Percentiles rank a stretch among this genome's conserved stretches.
Conservation (phyloP, 2,113 vertebrate genomes). For the Sialia sialis region DNA sequence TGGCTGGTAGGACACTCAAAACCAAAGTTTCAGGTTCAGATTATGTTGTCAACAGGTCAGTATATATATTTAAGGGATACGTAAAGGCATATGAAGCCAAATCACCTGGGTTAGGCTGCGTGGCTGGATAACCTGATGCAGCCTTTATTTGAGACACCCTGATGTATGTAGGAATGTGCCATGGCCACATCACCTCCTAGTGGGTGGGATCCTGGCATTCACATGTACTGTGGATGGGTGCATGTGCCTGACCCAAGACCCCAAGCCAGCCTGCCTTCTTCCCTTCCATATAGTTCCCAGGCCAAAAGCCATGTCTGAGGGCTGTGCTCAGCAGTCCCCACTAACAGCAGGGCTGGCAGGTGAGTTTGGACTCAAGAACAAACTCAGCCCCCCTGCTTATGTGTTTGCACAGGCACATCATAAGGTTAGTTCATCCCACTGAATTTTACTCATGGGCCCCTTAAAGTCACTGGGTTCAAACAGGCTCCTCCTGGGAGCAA, state of each 20-base stretch:
- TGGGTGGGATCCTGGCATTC: neutral
- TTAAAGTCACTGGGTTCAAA: neutral
- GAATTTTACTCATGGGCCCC: neutral
- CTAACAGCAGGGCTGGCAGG: neutral
- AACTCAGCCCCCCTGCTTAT: neutral
- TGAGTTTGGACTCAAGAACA: neutral
- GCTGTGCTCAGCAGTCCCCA: rapidly evolving
- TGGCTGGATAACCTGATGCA: neutral
- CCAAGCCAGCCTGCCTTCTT: neutral
- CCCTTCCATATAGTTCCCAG: neutral
- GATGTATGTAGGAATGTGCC: neutral
- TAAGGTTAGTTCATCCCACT: neutral
- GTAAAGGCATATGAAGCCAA: neutral
- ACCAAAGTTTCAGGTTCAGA: neutral
- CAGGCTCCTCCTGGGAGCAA: neutral
- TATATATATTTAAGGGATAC: neutral
- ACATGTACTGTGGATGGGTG: neutral
- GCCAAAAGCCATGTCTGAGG: neutral
- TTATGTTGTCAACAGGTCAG: neutral
- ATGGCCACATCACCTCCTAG: neutral
- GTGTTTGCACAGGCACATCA: neutral
- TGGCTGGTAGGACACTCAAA: neutral
- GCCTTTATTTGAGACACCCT: neutral
- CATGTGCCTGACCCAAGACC: neutral
- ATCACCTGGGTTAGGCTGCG: neutral